Evolutionary conservation across 2,797 vertebrate species (phyloP).

Genomic region (Sternotherus odoratus): DNA sequence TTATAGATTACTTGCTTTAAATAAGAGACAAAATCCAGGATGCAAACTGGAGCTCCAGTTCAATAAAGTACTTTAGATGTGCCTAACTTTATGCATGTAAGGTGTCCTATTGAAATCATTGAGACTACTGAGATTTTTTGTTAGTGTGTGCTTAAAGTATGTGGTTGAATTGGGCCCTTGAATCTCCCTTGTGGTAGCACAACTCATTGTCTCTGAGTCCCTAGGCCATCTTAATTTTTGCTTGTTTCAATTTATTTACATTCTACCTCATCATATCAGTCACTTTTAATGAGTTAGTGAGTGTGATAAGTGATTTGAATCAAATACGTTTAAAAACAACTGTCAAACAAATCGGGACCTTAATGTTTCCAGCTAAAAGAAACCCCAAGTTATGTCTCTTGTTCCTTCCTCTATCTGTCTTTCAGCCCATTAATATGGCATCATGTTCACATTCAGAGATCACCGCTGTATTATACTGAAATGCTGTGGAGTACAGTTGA

Average conservation of each 20-base stretch:
- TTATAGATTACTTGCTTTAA: neutral
- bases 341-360: neutral
- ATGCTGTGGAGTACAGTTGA: fast-evolving
- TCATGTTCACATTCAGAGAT: neutral
- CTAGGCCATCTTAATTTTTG: neutral
- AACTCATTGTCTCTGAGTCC: neutral
- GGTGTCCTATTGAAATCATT: neutral
- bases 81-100: neutral
- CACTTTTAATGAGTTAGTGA: neutral
- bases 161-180: neutral
- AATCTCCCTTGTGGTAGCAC: neutral
- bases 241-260: neutral
- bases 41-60: neutral
- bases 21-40: neutral
- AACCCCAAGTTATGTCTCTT: neutral
- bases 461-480: neutral
- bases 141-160: neutral
- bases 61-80: neutral
- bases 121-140: neutral
- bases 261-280: neutral
- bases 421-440: neutral
- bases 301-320: neutral
- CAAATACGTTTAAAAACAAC: neutral
- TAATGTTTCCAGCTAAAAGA: neutral
- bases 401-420: neutral